These are phyloP conservation scores for Holacanthella duospinosa DNA, from an alignment of 2,888 invertebrate genomes.

Conservation along the genomic window DNA sequence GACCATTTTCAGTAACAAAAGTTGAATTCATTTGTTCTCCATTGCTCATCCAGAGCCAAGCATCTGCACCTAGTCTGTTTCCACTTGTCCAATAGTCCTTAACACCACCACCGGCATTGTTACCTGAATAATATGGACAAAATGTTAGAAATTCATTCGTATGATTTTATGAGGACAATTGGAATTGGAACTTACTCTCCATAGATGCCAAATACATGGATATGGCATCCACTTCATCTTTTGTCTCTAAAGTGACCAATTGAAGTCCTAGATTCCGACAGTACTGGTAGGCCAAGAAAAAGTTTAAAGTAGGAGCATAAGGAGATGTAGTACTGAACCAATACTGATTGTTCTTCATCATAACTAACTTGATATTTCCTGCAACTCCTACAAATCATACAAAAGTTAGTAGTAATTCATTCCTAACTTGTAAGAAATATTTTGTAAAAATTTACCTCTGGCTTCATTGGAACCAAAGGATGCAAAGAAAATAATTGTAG, in stretches of 20 bases:
- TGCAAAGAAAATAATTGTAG: background rate
- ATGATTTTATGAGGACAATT: background rate
- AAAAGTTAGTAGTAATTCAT: too few relatives aligned
- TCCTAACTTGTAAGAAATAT: background rate
- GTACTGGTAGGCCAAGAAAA: conserved; percentile 76
- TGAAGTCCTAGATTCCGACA: conserved; percentile 76
- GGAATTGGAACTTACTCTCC: conserved; percentile 19
- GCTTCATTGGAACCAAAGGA: background rate
- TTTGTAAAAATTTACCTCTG: background rate
- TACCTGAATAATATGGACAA: background rate
- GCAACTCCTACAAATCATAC: background rate
- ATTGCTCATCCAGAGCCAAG: conserved; percentile 83
- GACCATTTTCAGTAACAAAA: conserved; percentile 45
- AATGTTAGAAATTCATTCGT: background rate
- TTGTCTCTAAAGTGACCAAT: conserved; percentile 71
- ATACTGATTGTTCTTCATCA: conserved; percentile 37
- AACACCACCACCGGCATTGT: conserved; percentile 18
- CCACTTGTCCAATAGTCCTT: conserved; percentile 84
- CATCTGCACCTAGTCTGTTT: conserved; percentile 72
- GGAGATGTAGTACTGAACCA: conserved; percentile 36
- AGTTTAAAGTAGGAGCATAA: conserved; percentile 47
- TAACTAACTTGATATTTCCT: conserved; percentile 37
- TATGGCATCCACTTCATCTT: conserved; percentile 75
- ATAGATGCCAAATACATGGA: conserved; percentile 54
- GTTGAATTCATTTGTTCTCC: conserved; percentile 77